Evolutionary conservation across 2,888 invertebrate genomes (phyloP).

Genomic region (Lasioglossum morio): DNA sequence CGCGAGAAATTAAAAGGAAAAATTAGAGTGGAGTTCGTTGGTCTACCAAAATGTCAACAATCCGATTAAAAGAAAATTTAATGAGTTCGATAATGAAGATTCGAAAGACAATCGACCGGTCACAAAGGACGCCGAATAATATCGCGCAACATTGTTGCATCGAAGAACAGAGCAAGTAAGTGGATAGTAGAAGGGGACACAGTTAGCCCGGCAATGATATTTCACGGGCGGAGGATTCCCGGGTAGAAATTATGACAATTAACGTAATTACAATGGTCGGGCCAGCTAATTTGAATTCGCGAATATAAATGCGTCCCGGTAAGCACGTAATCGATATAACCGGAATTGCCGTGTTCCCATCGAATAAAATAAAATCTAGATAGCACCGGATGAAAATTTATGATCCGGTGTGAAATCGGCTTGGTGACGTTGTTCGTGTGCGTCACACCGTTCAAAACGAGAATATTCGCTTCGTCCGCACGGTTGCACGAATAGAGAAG

Average conservation of each 20-base stretch:
- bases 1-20: no score
- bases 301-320: slow-evolving; percentile 26
- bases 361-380: slow-evolving; percentile 23
- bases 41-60: neutral
- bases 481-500: neutral
- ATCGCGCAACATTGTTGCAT: neutral
- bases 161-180: neutral
- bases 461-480: slow-evolving; percentile 10
- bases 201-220: neutral
- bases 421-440: slow-evolving; percentile 17
- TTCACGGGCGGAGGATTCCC: slow-evolving; percentile 9
- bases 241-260: slow-evolving; percentile 53
- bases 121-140: neutral
- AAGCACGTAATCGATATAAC: slow-evolving; percentile 30
- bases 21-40: no score
- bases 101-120: neutral
- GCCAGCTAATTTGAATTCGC: slow-evolving; percentile 44
- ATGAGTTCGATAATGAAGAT: neutral
- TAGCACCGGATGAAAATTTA: slow-evolving; percentile 8
- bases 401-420: slow-evolving; percentile 13
- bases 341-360: neutral
- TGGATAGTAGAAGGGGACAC: neutral
- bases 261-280: slow-evolving; percentile 51
- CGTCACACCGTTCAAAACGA: neutral
- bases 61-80: neutral